Percentiles rank a stretch among this genome's conserved stretches.
Evolutionary conservation across 2,888 invertebrate species (phyloP).

Genomic region (Zele albiditarsus): DNA sequence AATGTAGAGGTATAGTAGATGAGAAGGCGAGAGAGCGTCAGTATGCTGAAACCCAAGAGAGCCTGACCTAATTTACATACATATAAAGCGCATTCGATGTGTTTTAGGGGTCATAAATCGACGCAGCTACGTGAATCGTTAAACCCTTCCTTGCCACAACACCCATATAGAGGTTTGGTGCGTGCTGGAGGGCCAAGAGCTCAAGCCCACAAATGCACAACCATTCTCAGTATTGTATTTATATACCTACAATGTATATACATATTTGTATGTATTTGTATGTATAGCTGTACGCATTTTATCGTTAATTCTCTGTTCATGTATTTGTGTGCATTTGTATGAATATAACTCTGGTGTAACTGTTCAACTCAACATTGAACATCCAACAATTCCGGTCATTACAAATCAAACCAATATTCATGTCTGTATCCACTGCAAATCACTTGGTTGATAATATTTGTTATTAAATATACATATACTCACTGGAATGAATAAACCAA

Average conservation of each 20-base stretch:
- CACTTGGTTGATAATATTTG: not conserved
- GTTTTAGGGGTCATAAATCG: slow-evolving; percentile 73
- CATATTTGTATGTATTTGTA: not conserved
- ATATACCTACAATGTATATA: slow-evolving; percentile 40
- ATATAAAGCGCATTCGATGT: slow-evolving; percentile 73
- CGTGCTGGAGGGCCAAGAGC: slow-evolving; percentile 62
- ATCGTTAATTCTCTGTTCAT: not conserved
- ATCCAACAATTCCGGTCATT: slow-evolving; percentile 6
- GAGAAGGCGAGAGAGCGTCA: slow-evolving; percentile 27
- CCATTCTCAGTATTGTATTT: not conserved
- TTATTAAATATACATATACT: not conserved
- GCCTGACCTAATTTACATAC: slow-evolving; percentile 73
- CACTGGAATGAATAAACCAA: not conserved
- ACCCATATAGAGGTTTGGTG: slow-evolving; percentile 53
- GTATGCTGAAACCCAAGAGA: slow-evolving; percentile 54
- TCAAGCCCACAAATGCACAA: slow-evolving; percentile 45
- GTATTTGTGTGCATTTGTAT: not conserved
- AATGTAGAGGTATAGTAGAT: slow-evolving; percentile 9
- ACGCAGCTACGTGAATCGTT: slow-evolving; percentile 72
- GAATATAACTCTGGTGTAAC: not conserved
- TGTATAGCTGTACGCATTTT: slow-evolving; percentile 34
- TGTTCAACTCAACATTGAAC: not conserved
- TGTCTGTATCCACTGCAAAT: not conserved
- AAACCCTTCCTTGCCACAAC: slow-evolving; percentile 72
- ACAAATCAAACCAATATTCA: slow-evolving; percentile 7